Base-by-base conservation (phyloP, 1,140 invertebrate species). In the Hyphantria cunea region DNA sequence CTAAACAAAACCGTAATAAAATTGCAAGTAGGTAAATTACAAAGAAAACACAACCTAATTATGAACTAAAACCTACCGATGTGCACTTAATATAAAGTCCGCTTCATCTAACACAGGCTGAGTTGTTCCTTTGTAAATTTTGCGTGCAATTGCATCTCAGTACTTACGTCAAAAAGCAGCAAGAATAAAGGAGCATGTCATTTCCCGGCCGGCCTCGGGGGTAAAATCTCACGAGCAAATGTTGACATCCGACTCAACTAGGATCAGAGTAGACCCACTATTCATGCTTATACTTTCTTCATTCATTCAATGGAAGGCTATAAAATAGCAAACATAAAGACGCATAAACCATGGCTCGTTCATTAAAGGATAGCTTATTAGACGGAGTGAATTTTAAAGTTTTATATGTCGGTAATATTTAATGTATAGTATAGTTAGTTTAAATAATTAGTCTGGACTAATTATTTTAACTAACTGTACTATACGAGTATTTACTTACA, bases 191-290 rank as follows among this genome's bases (percentile, higher is more conserved):
- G 55, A 66, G 80, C 80, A 82, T 78, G 81, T 86, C 81, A 82
- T 84, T 84, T 83, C 63, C 74, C 74, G 61, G 67, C 72, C 67
- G 63, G 66, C 74, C 80, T 68, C 64, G 72, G 51, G 71, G 74
- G 70, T 55, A 55, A 76, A 80, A 79, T 86, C 76, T 68, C 75
- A 67, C 72, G 66, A 74, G 80, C 76, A 83, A 86, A 84, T 84
- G 80, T 84, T 84, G 79, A 80, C 84, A 77, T 76, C 75, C 74
- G 77, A 66, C 78, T 78, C 64, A 53, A 51, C 49, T 72, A 72
- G 61, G 70, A 74, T 77, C 65, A 72, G n/a, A 42, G 66, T 41
- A 59, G 56, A 61, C 44, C 50, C 54, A 55, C 56, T 37, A 55
- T 66, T 61, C 41, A 65, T 31, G 12, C 56, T 33, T 60, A 42